phyloP scores from a whole-genome alignment of 2,797 vertebrate species.

The Syngnathus acus region DNA sequence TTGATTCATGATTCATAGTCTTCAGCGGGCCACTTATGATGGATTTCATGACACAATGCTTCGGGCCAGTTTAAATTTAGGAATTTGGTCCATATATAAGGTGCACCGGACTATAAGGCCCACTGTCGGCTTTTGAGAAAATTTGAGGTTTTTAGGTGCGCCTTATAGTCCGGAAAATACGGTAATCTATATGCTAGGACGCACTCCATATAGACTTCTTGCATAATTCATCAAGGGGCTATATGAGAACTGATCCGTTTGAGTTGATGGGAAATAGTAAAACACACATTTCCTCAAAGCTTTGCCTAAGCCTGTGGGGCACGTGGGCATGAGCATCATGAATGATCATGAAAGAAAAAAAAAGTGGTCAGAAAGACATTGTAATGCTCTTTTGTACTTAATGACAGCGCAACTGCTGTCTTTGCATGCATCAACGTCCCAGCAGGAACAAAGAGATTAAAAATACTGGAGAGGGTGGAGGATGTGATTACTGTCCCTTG shows the following conservation, averaged over 20 bases:
- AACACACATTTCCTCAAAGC: slow-evolving; percentile 55
- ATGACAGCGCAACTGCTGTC: slow-evolving; percentile 20
- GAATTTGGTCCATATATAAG: too few relatives aligned
- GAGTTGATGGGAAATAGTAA: slow-evolving; percentile 56
- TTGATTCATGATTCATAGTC: too few relatives aligned
- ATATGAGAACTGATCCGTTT: slow-evolving; percentile 34
- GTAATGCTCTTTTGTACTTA: slow-evolving; percentile 28
- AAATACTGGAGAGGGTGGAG: neutral
- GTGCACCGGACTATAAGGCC: too few relatives aligned
- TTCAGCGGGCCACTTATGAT: too few relatives aligned
- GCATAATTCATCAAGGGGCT: slow-evolving; percentile 34
- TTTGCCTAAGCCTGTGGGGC: slow-evolving; percentile 49
- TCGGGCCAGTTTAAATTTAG: too few relatives aligned
- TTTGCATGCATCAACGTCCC: slow-evolving; percentile 5
- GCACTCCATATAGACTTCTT: slow-evolving; percentile 37
- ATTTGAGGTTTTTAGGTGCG: too few relatives aligned
- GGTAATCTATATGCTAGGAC: slow-evolving; percentile 23
- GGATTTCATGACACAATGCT: too few relatives aligned
- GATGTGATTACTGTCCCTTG: slow-evolving; percentile 23
- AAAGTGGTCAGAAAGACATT: slow-evolving; percentile 1
- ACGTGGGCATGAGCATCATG: slow-evolving; percentile 33
- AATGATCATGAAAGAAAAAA: slow-evolving; percentile 17
- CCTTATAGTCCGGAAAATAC: too few relatives aligned
- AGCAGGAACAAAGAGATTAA: slow-evolving; percentile 26
- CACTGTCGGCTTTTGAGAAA: too few relatives aligned